Base-by-base conservation (phyloP, 2,797 vertebrate genomes). In the Telmatherina bonti region DNA sequence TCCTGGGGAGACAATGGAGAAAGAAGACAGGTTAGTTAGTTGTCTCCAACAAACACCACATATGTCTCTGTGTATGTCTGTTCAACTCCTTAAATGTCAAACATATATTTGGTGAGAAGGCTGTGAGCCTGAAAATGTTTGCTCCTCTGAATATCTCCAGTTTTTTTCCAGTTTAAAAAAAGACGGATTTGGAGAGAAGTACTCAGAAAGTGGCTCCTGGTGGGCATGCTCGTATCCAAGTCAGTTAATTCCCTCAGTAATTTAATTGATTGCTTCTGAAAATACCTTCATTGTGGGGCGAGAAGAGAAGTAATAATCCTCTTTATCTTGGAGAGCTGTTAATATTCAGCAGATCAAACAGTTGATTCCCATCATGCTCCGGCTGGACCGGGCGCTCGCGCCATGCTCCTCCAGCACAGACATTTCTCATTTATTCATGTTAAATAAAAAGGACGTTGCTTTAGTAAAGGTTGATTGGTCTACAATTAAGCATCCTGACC, bases 1-100 rank as follows among this genome's bases (percentile, higher is more conserved):
- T 85, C 91, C 96, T 98, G 95, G 85, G 95, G 91, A 97, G 92
- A 96, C 87, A 95, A 90, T 94, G 91, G 93, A 94, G 70, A 96
- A 82, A 96, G 85, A 94, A 88, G 66, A 91, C 83, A 92, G 78
- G 88, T 97, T 95, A 95, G 91, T 90, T 64, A 72, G 45, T 78
- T 73, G 24, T 36, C 35, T 76, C 7, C 38, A 30, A 77, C n/a
- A 74, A 22, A 45, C 43, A 30, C 13, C 47, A 16, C 65, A 52
- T 36, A 29, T 33, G 54, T 26, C 43, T 66, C 56, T 38, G 66
- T 79, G 47, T 67, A 41, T n/a, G 24, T n/a, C n/a, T 10, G 2
- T 49, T 9, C 47, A 16, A 43, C 41, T 18, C 7, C 20, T 18
- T 2, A 10, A 9, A 2, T 35, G n/a, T n/a, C n/a, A n/a, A n/a